Base-by-base conservation (phyloP, 2,888 invertebrate genomes). In the Polylopha cassiicola region DNA sequence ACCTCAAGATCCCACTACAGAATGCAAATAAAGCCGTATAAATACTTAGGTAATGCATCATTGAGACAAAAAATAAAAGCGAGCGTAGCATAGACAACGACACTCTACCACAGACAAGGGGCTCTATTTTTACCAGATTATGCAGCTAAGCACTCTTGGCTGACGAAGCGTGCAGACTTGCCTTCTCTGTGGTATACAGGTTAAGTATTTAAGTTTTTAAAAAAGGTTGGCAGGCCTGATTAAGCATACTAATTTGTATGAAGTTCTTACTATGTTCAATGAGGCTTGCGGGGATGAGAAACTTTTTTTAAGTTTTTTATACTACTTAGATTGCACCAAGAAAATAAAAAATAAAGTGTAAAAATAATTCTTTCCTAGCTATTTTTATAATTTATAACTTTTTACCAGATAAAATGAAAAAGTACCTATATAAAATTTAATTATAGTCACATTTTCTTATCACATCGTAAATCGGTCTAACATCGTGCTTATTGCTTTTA, bases 41-140 rank as follows among this genome's bases (percentile, higher is more conserved):
- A 44, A 39, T 41, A 44, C 43, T 43, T 50, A 43, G 49, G 49
- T 49, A 50, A 53, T 57, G 58, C 48, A 53, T 56, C 59, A 61
- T 63, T 58, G 61, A 67, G 65, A 60, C 63, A 44, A 51, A 56
- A 65, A 61, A 58, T 58, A 56, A 47, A 50, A 36, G 31, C 39
- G 33, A 44, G 27, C 43, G 48, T 46, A 46, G 44, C 50, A 53
- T 51, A 61, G 62, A 65, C 60, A 58, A 62, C 60, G 58, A 33
- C 57, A 47, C 65, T 65, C 50, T 51, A 56, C 46, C 53, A 58
- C 53, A 63, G 61, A 60, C 55, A 60, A 66, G 61, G 65, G 61
- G 59, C 61, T 69, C 73, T 76, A 79, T 77, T 79, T 81, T 76
- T 79, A 77, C 67, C 68, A 69, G 71, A 79, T 79, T 78, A 80